Percentiles rank a stretch among this genome's conserved stretches.
phyloP scores from a whole-genome alignment of 2,113 vertebrate species.

The Eudyptes chrysolophus region DNA sequence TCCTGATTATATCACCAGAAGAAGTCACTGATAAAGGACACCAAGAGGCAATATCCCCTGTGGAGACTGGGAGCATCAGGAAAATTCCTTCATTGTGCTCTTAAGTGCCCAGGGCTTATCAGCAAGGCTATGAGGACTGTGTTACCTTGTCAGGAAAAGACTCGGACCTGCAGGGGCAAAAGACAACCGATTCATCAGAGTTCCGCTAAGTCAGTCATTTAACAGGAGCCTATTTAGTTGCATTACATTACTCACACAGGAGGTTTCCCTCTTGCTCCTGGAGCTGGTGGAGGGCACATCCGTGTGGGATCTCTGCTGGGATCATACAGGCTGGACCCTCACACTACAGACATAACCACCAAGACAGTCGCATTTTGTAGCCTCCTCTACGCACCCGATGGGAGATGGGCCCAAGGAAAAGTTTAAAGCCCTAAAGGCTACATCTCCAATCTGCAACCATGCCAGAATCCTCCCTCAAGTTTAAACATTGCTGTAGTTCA shows the following conservation, averaged over 20 bases:
- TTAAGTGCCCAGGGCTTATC: conserved; percentile 15
- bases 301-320: neutral
- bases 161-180: neutral
- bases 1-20: conserved; percentile 30
- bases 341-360: neutral
- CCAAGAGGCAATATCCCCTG: conserved; percentile 29
- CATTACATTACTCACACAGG: neutral
- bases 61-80: conserved; percentile 19
- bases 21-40: conserved; percentile 42
- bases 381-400: accelerated
- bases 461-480: neutral
- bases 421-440: neutral
- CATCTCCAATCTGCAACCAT: neutral
- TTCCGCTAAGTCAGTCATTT: neutral
- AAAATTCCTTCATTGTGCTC: neutral
- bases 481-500: neutral
- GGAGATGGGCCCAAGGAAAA: neutral
- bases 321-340: neutral
- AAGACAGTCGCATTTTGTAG: accelerated
- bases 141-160: neutral
- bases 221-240: neutral
- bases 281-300: neutral
- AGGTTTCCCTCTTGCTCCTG: neutral
- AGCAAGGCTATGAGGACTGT: neutral
- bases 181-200: neutral